Percentiles rank a stretch among this genome's conserved stretches.
These are phyloP conservation scores for Cheumatopsyche charites DNA, from an alignment of 1,140 invertebrate genomes.

Conservation along the genomic window DNA sequence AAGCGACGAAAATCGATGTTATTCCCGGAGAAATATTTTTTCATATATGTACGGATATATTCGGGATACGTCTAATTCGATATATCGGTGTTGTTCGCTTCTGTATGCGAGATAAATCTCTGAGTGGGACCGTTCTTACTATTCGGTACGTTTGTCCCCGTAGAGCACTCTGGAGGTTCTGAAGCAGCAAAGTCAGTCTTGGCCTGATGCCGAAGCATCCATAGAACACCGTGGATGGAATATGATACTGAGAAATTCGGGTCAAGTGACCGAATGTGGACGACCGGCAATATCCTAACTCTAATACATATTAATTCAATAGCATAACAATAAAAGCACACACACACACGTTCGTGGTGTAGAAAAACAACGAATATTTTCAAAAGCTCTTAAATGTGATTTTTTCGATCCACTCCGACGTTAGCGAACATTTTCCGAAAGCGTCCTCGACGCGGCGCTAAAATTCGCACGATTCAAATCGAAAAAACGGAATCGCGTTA, in stretches of 20 bases:
- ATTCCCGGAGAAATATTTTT: constrained; percentile 8
- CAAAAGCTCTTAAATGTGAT: too few species aligned
- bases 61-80: neutral
- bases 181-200: constrained; percentile 26
- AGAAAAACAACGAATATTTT: too few species aligned
- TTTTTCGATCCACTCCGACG: too few species aligned
- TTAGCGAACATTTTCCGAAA: too few species aligned
- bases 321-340: neutral
- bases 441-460: too few species aligned
- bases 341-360: too few species aligned
- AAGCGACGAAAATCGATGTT: constrained; percentile 1
- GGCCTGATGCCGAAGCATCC: constrained; percentile 24
- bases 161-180: constrained; percentile 25
- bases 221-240: neutral
- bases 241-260: constrained; percentile 20
- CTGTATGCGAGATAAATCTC: constrained; percentile 25
- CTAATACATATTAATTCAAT: neutral
- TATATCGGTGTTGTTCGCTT: neutral
- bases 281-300: neutral
- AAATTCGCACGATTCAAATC: neutral
- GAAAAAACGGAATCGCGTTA: neutral
- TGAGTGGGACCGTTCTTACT: constrained; percentile 25
- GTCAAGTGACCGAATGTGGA: constrained; percentile 22
- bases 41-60: neutral
- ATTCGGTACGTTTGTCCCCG: constrained; percentile 34